These are phyloP conservation scores for Delia radicum DNA, from an alignment of 1,140 invertebrate genomes.

Conservation along the genomic window DNA sequence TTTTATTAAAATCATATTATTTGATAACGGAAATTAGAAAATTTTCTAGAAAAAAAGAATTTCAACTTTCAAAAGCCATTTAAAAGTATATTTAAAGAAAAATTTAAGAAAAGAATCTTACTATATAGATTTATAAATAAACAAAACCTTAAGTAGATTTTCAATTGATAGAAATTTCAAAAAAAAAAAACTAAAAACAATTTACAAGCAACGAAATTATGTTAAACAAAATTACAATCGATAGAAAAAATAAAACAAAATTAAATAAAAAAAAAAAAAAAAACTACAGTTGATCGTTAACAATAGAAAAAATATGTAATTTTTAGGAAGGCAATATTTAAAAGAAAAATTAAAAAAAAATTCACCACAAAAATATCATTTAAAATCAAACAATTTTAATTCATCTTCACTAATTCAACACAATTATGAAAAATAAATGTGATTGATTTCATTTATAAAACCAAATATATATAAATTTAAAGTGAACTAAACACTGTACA, in stretches of 20 bases:
- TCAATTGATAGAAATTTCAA: neutral
- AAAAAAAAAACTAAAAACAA: neutral
- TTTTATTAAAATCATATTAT: no score
- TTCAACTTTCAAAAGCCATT: neutral
- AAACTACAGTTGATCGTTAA: conserved; percentile 15
- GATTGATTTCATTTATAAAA: neutral
- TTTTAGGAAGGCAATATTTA: neutral
- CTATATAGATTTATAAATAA: neutral
- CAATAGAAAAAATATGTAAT: neutral
- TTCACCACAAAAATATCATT: neutral
- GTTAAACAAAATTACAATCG: neutral
- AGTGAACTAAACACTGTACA: conserved; percentile 20
- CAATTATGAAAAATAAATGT: neutral
- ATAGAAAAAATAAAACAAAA: neutral
- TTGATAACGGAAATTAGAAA: no score
- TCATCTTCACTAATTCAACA: neutral
- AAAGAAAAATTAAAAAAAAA: neutral
- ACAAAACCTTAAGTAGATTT: conserved; percentile 11
- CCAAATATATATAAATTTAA: neutral
- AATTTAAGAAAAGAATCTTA: neutral
- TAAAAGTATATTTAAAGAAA: neutral
- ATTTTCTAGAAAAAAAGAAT: neutral
- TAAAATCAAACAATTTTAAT: neutral
- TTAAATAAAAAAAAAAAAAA: neutral
- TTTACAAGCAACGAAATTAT: conserved; percentile 20